Conservation (phyloP, 2,888 invertebrate species). For the Nemoura dubitans region DNA sequence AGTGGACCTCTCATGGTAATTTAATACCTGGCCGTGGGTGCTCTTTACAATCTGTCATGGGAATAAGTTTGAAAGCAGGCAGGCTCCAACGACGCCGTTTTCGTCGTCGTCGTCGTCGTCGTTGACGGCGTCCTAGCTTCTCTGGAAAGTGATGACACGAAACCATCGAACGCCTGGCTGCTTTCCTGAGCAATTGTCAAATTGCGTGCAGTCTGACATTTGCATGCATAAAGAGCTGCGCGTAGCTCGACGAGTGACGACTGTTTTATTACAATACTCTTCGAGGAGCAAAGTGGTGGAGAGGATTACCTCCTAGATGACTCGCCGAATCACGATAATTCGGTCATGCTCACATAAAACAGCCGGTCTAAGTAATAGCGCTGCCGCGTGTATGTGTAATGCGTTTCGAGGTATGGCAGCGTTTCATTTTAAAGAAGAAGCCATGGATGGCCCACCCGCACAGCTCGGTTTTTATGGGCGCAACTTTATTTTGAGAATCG, state of each 20-base stretch:
- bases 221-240: background rate
- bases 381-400: background rate
- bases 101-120: background rate
- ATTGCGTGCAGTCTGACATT: background rate
- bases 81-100: background rate
- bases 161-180: background rate
- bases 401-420: background rate
- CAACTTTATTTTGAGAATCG: background rate
- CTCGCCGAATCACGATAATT: background rate
- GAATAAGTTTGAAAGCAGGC: background rate
- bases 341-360: background rate
- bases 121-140: background rate
- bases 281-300: background rate
- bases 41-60: constrained; percentile 28
- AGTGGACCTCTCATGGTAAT: constrained; percentile 16
- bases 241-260: background rate
- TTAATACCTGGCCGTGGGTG: constrained; percentile 20
- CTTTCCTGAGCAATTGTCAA: constrained; percentile 7
- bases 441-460: background rate
- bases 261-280: background rate
- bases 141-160: background rate
- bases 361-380: background rate
- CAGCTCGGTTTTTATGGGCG: background rate
- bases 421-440: too few species aligned
- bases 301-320: background rate